Percentiles rank a stretch among this genome's conserved stretches.
These are phyloP conservation scores for Steatornis caripensis DNA, from an alignment of 2,113 vertebrate genomes.

Conservation along the genomic window DNA sequence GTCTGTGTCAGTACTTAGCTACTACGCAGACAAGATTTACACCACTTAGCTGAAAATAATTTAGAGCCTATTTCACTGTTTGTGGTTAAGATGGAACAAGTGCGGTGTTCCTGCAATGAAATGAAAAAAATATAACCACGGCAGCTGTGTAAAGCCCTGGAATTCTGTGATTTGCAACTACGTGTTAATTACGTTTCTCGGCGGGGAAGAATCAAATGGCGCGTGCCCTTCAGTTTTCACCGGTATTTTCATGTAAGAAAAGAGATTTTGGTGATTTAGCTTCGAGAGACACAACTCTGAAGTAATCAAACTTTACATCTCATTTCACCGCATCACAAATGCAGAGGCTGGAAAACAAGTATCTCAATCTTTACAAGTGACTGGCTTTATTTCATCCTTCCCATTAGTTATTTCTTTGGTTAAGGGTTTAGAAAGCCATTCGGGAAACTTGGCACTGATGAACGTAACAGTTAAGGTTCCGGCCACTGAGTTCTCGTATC, in stretches of 20 bases:
- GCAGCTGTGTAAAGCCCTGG: background rate
- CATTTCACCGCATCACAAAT: background rate
- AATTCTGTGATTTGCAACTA: background rate
- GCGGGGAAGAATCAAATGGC: background rate
- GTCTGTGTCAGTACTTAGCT: background rate
- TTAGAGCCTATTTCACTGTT: background rate
- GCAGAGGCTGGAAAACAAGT: background rate
- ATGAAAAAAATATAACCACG: background rate
- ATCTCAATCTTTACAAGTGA: background rate
- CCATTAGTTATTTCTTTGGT: background rate
- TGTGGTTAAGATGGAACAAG: background rate
- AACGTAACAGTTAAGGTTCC: background rate
- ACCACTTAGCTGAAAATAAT: background rate
- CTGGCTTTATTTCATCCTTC: background rate
- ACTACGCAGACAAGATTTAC: background rate
- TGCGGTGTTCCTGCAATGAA: background rate
- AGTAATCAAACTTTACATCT: background rate
- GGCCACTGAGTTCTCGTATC: accelerated
- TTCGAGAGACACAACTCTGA: background rate
- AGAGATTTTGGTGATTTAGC: background rate
- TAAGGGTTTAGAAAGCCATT: background rate
- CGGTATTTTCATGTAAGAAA: background rate
- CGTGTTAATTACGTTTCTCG: background rate
- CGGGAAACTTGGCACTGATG: background rate
- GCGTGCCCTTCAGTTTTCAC: background rate